Evolutionary conservation across 2,888 invertebrate genomes (phyloP).

Genomic region (Dryocosmus kuriphilus): DNA sequence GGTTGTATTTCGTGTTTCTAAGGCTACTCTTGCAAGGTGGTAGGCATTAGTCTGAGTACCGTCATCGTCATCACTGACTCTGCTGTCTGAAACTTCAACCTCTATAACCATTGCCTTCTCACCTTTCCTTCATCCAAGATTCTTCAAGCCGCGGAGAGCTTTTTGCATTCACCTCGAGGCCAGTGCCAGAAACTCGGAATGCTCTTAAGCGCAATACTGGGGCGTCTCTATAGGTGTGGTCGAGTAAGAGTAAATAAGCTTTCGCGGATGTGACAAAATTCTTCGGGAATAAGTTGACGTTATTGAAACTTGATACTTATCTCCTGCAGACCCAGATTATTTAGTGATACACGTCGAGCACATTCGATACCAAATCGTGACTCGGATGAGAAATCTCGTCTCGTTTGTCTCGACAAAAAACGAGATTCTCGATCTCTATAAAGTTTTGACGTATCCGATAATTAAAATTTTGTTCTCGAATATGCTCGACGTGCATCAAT

Average conservation of each 20-base stretch:
- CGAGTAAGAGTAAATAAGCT: constrained; percentile 31
- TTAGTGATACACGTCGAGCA: too few relatives aligned
- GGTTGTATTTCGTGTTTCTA: constrained; percentile 46
- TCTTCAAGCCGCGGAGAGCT: constrained; percentile 46
- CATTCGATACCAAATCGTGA: too few relatives aligned
- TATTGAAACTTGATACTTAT: constrained; percentile 30
- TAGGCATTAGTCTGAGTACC: constrained; percentile 62
- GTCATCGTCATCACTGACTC: constrained; percentile 67
- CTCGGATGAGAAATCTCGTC: too few relatives aligned
- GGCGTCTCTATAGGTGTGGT: neutral
- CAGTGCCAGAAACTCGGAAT: constrained; percentile 8
- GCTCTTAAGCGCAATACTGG: constrained; percentile 11
- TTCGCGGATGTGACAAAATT: constrained; percentile 14
- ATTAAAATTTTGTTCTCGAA: too few relatives aligned
- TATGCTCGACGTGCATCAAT: too few relatives aligned
- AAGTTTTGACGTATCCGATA: too few relatives aligned
- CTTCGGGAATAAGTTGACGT: constrained; percentile 21
- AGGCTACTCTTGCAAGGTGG: constrained; percentile 56
- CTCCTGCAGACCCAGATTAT: constrained; percentile 12
- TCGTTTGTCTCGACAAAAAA: too few relatives aligned
- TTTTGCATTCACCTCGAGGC: constrained; percentile 20
- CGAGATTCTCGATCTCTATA: too few relatives aligned
- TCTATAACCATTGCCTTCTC: constrained; percentile 46
- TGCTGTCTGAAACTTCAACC: constrained; percentile 66
- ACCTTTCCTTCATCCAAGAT: constrained; percentile 43